Evolutionary conservation across 2,888 invertebrate species (phyloP).

Genomic region (Nasonovia ribisnigri): DNA sequence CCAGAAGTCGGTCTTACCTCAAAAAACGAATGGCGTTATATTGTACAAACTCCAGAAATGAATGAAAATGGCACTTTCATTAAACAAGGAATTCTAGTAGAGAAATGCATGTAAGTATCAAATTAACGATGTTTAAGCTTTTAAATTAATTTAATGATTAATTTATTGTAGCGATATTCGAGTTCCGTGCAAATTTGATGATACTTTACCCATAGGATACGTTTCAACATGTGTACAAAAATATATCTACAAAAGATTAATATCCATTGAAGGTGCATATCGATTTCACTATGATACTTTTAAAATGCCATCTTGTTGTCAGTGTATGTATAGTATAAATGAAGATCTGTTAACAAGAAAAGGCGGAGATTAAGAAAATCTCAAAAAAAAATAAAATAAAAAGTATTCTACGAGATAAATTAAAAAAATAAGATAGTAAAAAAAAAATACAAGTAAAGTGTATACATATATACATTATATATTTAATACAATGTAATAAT

Average conservation of each 20-base stretch:
- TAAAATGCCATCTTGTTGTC: conserved; percentile 81
- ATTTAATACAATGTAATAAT: not conserved
- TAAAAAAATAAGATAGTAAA: not conserved
- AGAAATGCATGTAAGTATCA: conserved; percentile 79
- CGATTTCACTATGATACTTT: conserved; percentile 72
- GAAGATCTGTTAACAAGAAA: not conserved
- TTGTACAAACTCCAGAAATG: conserved; percentile 71
- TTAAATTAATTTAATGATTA: not conserved
- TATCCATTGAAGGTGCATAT: conserved; percentile 73
- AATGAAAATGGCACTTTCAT: conserved; percentile 75
- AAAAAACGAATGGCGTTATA: conserved; percentile 77
- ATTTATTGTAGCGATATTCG: conserved; percentile 49
- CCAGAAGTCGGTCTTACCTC: conserved; percentile 76
- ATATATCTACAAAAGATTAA: conserved; percentile 73
- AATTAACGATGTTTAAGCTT: not conserved
- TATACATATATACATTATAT: not conserved
- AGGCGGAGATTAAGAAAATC: not conserved
- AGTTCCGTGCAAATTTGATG: conserved; percentile 72
- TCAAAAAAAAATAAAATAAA: not conserved
- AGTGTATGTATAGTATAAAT: conserved; percentile 72
- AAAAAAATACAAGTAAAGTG: no score
- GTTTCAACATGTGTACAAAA: conserved; percentile 75
- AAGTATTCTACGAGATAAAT: not conserved
- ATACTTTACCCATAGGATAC: conserved; percentile 73
- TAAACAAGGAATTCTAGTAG: conserved; percentile 80